Base-by-base conservation (phyloP, 2,797 vertebrate genomes). In the Acrocephalus scirpaceus region DNA sequence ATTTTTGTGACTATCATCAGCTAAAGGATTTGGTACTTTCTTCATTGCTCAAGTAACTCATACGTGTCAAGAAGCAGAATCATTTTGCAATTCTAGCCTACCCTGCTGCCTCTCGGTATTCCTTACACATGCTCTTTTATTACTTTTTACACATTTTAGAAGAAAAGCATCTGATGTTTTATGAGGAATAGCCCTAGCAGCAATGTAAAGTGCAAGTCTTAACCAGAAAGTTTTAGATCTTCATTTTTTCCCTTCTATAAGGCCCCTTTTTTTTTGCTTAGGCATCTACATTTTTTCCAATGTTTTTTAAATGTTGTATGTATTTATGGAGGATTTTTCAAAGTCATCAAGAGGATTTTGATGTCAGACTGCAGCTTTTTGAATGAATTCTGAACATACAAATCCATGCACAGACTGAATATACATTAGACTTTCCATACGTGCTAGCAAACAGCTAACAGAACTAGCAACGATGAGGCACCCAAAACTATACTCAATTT, bases 271-370 rank as follows among this genome's bases (percentile, higher is more conserved):
- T 53, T 82, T 90, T 86, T 75, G 30, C 67, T 74, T 80, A 58
- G 54, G 22, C 30, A 60, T 78, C 58, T 47, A 69, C 25, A 29
- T 66, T 80, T 91, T 84, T 58, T 40, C 66, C 62, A 71, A 19
- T 3, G 3, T 88, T 93, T 85, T 25, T 3, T 27, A 94, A 92
- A 90, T 16, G 26, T 38, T 86, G 29, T 53, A 27, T 65, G 13
- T 56, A 79, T 87, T 92, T 93, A 90, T 17, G 29, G 51, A 53
- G 56, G 56, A 60, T 82, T 84, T 95, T 96, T 93, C 88, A 95
- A 97, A 94, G 82, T 54, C 79, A 95, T 54, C 73, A 69, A 69
- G 66, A 81, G 62, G 60, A 88, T 91, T 47, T 88, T 61, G 45
- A 57, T 92, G 79, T 78, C 81, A 93, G 53, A 83, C 22, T 81